Evolutionary conservation across 1,140 invertebrate genomes (phyloP).

Genomic region (Hyphantria cunea): DNA sequence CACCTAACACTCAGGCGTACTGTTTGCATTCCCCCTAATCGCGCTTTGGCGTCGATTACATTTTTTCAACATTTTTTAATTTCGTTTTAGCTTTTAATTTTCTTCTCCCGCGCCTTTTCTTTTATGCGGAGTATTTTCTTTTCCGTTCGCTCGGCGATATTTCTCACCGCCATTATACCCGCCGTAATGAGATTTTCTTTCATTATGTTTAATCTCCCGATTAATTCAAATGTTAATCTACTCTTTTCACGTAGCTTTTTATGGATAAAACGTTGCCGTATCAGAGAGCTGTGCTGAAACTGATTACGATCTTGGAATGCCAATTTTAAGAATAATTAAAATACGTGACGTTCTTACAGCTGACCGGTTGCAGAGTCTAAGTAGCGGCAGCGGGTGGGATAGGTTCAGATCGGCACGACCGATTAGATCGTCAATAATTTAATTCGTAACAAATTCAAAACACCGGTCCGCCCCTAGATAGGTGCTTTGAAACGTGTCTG

Average conservation of each 20-base stretch:
- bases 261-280: conserved; percentile 54
- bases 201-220: conserved; percentile 81
- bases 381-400: conserved; percentile 30
- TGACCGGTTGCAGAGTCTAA: conserved; percentile 7
- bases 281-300: conserved; percentile 49
- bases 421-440: conserved; percentile 79
- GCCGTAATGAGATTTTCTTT: conserved; percentile 81
- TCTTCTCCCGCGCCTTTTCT: conserved; percentile 74
- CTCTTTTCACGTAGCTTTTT: conserved; percentile 70
- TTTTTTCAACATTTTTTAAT: conserved; percentile 81
- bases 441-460: conserved; percentile 79
- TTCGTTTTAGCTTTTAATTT: conserved; percentile 79
- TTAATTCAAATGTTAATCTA: conserved; percentile 81
- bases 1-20: conserved; percentile 28
- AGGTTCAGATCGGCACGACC: conserved; percentile 48
- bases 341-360: conserved; percentile 60
- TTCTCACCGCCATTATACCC: conserved; percentile 79
- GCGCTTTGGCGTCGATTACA: conserved; percentile 75
- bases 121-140: conserved; percentile 66
- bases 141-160: conserved; percentile 67
- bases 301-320: conserved; percentile 50
- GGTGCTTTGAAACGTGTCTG: conserved; percentile 69
- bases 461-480: conserved; percentile 64
- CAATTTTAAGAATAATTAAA: conserved; percentile 73
- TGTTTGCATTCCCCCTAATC: conserved; percentile 53